Base-by-base conservation (phyloP, 2,797 vertebrate species). In the Sorex maritimensis region DNA sequence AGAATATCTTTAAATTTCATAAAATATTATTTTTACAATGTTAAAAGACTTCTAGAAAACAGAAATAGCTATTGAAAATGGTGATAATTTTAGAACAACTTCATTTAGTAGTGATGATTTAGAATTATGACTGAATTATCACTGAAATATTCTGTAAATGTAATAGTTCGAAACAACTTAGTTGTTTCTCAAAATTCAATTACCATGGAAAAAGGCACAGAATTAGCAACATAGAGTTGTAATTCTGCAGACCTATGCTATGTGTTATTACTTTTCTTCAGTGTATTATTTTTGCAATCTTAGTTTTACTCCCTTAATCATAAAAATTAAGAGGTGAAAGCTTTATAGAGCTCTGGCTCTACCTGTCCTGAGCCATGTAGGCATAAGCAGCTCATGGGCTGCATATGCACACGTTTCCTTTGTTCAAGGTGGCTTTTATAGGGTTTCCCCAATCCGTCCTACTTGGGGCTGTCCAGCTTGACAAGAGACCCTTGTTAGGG, bases 41-140 rank as follows among this genome's bases (percentile, higher is more conserved):
- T 81, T 90, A 85, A 92, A 85, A 93, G 58, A 21, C 65, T 94
- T n/a, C 85, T 77, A 88, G 85, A 67, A 90, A 91, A 44, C n/a
- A 78, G n/a, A 72, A 87, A 86, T 11, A 28, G 23, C 65, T 58
- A 11, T 73, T 87, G 55, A 82, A 9, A 38, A 17, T n/a, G 77
- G 44, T 11, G 52, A 85, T 89, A 75, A 95, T 87, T 95, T 97
- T 91, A 95, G 77, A 88, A 69, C 77, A 90, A 81, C 23, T 87
- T 85, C 24, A 23, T 44, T 81, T 9, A 88, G 38, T 38, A 84
- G 30, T 81, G 55, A 30, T 90, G 58, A 87, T 90, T 95, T 94
- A 94, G 5, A 65, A 58, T 86, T 13, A 67, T 85, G 74, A n/a
- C 65, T 72, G 61, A 86, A 90, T 75, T 90, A 79, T 88, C 30